phyloP scores from a whole-genome alignment of 2,888 invertebrate species.

The Trichogramma evanescens region DNA sequence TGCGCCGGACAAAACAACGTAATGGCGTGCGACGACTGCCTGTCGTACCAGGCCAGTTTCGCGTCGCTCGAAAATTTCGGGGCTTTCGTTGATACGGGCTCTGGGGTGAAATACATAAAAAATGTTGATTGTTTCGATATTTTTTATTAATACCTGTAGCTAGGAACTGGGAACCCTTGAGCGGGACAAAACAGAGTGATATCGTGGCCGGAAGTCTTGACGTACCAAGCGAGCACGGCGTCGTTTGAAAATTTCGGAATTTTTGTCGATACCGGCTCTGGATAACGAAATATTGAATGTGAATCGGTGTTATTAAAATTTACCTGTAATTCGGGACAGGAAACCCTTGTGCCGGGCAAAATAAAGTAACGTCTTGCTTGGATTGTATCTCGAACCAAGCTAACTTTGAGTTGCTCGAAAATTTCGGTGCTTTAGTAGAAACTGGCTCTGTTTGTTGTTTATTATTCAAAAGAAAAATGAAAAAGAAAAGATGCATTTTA shows the following conservation, averaged over 20 bases:
- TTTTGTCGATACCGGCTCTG: slow-evolving; percentile 57
- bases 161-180: slow-evolving; percentile 65
- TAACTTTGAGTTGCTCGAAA: slow-evolving; percentile 39
- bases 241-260: slow-evolving; percentile 62
- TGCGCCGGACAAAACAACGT: slow-evolving; percentile 68
- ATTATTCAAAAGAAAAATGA: neutral
- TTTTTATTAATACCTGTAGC: slow-evolving; percentile 57
- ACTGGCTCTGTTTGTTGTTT: slow-evolving; percentile 47
- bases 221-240: slow-evolving; percentile 62
- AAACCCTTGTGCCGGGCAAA: slow-evolving; percentile 67
- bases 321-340: slow-evolving; percentile 69
- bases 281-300: neutral
- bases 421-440: slow-evolving; percentile 52
- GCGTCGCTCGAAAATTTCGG: slow-evolving; percentile 63
- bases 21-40: slow-evolving; percentile 57
- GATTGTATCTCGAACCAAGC: slow-evolving; percentile 59
- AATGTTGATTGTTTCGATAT: neutral
- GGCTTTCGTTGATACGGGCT: slow-evolving; percentile 57
- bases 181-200: slow-evolving; percentile 66
- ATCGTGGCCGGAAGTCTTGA: slow-evolving; percentile 56
- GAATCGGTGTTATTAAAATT: neutral
- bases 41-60: slow-evolving; percentile 62
- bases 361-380: slow-evolving; percentile 59
- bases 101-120: neutral
- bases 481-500: neutral